Evolutionary conservation across 2,113 vertebrate genomes (phyloP).

Genomic region (Ovibos moschatus): DNA sequence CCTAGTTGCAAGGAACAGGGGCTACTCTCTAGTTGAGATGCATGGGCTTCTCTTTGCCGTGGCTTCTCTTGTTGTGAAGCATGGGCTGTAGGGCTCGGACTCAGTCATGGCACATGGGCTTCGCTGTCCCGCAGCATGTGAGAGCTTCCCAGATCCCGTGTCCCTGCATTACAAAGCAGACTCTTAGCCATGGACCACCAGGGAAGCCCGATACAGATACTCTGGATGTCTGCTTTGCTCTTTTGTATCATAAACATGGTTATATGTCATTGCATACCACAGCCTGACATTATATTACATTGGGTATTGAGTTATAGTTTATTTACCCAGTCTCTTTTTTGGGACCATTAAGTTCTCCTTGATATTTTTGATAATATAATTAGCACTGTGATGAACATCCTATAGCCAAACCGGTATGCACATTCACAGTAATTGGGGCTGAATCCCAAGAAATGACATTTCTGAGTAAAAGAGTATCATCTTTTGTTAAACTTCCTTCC

Average conservation of each 20-base stretch:
- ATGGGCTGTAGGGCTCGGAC: background rate
- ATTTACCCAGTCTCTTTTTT: background rate
- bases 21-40: background rate
- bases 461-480: background rate
- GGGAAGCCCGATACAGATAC: background rate
- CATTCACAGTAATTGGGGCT: rapidly evolving
- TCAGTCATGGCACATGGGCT: no score
- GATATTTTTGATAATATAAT: background rate
- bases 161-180: background rate
- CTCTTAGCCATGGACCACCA: background rate
- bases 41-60: background rate
- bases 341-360: background rate
- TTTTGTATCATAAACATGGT: background rate
- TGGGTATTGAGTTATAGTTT: background rate
- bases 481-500: background rate
- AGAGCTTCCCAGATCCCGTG: background rate
- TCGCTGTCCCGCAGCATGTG: rapidly evolving
- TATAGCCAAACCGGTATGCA: background rate
- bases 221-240: background rate
- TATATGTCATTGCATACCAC: background rate
- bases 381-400: background rate
- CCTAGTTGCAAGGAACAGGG: background rate
- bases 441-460: background rate
- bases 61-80: background rate
- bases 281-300: background rate